These are phyloP conservation scores for Aurelia aurita DNA, from an alignment of 30 jellyfish, hydroid and myxozoan species.

Conservation along the genomic window DNA sequence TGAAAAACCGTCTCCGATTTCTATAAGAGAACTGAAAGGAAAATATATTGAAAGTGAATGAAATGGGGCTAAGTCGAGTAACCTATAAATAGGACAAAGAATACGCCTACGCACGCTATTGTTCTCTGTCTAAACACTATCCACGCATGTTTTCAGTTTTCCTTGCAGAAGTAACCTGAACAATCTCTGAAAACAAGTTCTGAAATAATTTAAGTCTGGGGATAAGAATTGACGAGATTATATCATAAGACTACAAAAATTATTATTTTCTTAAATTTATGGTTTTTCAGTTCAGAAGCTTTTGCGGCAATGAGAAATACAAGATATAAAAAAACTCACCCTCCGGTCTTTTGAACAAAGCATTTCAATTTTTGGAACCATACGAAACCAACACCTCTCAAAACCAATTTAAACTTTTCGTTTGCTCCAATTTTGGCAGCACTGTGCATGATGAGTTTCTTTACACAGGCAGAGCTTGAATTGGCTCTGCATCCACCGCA, in stretches of 20 bases:
- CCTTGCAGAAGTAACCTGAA: no score
- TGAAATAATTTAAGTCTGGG: no score
- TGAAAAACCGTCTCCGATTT: not conserved
- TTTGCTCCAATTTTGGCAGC: slow-evolving; percentile 1
- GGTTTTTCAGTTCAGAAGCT: not conserved
- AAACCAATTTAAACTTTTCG: not conserved
- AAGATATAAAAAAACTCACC: not conserved
- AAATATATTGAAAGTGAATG: no score
- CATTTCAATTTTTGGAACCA: slow-evolving; percentile 13
- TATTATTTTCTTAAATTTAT: not conserved
- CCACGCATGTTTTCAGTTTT: no score
- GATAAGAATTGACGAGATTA: no score
- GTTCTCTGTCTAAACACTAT: no score
- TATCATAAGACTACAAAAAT: no score
- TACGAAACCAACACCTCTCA: slow-evolving; percentile 38
- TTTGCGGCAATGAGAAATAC: not conserved
- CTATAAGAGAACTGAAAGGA: not conserved
- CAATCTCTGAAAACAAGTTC: no score
- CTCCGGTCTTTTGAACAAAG: slow-evolving; percentile 28
- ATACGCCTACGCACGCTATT: no score
- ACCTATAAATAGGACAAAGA: no score
- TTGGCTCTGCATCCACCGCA: slow-evolving; percentile 57
- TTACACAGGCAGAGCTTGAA: slow-evolving; percentile 25
- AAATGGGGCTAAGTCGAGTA: no score
- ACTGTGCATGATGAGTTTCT: slow-evolving; percentile 19